These are phyloP conservation scores for Pammene aurita DNA, from an alignment of 2,888 invertebrate species.

Conservation along the genomic window DNA sequence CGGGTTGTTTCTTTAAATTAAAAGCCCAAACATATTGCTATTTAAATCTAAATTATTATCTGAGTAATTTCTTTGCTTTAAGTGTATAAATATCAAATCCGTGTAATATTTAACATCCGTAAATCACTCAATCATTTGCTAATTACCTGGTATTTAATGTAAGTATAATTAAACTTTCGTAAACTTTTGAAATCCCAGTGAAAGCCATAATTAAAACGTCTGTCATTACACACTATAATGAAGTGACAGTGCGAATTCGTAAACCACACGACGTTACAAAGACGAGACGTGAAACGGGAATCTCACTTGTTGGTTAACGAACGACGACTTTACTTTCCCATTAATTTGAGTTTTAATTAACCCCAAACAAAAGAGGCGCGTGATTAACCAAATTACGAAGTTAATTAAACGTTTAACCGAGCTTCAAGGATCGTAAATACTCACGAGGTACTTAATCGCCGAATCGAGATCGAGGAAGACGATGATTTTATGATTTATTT, in stretches of 20 bases:
- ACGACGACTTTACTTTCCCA: conserved; percentile 61
- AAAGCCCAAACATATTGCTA: not conserved
- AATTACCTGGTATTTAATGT: conserved; percentile 31
- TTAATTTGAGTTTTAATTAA: conserved; percentile 73
- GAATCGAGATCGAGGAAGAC: conserved; percentile 56
- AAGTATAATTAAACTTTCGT: conserved; percentile 40
- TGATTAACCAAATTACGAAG: conserved; percentile 32
- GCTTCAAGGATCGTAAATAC: conserved; percentile 46
- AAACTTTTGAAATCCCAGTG: conserved; percentile 58
- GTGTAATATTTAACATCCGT: conserved; percentile 1
- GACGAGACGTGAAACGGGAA: conserved; percentile 66
- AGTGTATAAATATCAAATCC: not conserved
- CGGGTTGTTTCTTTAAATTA: not conserved
- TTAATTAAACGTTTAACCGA: conserved; percentile 41
- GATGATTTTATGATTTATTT: conserved; percentile 72
- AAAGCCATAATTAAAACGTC: conserved; percentile 76
- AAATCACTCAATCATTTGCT: conserved; percentile 25
- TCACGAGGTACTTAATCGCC: conserved; percentile 38
- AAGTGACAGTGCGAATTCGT: conserved; percentile 75
- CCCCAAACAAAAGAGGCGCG: conserved; percentile 50
- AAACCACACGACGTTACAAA: conserved; percentile 66
- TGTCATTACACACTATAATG: conserved; percentile 66
- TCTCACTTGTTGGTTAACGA: conserved; percentile 64
- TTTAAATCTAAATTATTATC: too few species aligned
- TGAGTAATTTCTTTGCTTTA: too few species aligned